phyloP scores from a whole-genome alignment of 2,797 vertebrate genomes.

The Vireo griseus region DNA sequence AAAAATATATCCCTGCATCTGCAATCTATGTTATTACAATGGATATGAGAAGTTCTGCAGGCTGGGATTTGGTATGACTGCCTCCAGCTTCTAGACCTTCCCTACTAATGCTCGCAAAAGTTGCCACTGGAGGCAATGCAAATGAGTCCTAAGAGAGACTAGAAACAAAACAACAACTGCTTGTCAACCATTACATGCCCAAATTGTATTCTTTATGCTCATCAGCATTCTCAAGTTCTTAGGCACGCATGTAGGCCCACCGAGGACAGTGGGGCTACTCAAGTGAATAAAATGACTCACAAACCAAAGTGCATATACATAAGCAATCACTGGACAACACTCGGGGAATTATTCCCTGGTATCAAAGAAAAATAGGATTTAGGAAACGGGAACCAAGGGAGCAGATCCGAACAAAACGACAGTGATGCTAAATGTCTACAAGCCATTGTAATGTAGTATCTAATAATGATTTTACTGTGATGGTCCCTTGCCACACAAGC shows the following conservation, averaged over 20 bases:
- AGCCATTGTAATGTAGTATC: not conserved
- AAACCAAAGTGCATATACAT: constrained; percentile 11
- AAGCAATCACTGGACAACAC: constrained; percentile 57
- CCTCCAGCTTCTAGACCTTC: constrained; percentile 39
- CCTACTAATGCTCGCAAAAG: constrained; percentile 13
- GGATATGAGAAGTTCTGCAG: not conserved
- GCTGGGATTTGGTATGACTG: constrained; percentile 16
- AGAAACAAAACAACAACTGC: constrained; percentile 59
- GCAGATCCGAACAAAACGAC: constrained; percentile 11
- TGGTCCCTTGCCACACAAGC: not conserved
- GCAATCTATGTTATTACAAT: not conserved
- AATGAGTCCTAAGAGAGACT: constrained; percentile 56
- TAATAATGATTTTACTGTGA: constrained; percentile 19
- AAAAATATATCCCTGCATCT: not conserved
- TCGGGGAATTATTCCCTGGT: not conserved
- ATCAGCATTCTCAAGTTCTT: constrained; percentile 55
- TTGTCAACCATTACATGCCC: constrained; percentile 56
- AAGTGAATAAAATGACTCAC: constrained; percentile 52
- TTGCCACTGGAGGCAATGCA: constrained; percentile 57
- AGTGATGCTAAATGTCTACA: not conserved
- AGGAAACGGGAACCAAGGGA: constrained; percentile 48
- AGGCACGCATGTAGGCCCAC: constrained; percentile 35
- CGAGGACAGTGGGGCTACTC: constrained; percentile 29
- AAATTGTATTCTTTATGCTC: constrained; percentile 59
- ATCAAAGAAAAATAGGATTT: constrained; percentile 56